Conservation (phyloP, 2,888 invertebrate genomes). For the Pristionchus mayeri region DNA sequence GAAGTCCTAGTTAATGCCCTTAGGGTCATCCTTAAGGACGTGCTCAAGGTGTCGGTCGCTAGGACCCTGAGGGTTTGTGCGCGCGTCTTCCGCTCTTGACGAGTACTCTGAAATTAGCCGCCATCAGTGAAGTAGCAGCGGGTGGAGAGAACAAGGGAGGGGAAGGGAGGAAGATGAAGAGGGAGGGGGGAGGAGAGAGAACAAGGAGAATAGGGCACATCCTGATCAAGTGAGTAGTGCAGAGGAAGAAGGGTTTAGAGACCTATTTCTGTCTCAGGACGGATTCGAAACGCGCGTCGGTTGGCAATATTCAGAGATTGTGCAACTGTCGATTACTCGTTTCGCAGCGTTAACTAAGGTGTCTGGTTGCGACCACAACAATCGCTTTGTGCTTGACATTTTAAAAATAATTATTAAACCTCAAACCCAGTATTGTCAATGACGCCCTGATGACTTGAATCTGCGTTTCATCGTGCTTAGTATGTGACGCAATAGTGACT, state of each 20-base stretch:
- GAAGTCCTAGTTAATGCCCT: not conserved
- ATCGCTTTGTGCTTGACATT: too few species aligned
- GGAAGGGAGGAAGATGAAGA: not conserved
- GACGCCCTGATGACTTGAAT: too few species aligned
- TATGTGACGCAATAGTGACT: too few species aligned
- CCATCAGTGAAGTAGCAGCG: conserved; percentile 13
- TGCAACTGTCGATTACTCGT: too few species aligned
- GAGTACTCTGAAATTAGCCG: conserved; percentile 37
- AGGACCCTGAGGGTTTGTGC: not conserved
- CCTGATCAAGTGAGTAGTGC: conserved; percentile 8
- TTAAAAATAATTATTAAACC: too few species aligned
- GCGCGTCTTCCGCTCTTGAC: conserved; percentile 12
- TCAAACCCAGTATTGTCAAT: too few species aligned
- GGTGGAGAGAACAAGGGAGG: not conserved
- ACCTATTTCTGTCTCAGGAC: not conserved
- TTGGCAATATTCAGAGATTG: too few species aligned
- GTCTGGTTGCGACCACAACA: too few species aligned
- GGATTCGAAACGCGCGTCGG: not conserved
- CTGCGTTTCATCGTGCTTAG: too few species aligned
- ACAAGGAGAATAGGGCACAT: not conserved
- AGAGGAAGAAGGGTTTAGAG: conserved; percentile 10
- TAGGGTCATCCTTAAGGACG: not conserved
- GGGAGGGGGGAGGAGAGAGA: not conserved
- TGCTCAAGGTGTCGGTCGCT: too few species aligned
- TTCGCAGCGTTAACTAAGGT: too few species aligned